Conservation (phyloP, 2,797 vertebrate genomes). For the Onychomys torridus region DNA sequence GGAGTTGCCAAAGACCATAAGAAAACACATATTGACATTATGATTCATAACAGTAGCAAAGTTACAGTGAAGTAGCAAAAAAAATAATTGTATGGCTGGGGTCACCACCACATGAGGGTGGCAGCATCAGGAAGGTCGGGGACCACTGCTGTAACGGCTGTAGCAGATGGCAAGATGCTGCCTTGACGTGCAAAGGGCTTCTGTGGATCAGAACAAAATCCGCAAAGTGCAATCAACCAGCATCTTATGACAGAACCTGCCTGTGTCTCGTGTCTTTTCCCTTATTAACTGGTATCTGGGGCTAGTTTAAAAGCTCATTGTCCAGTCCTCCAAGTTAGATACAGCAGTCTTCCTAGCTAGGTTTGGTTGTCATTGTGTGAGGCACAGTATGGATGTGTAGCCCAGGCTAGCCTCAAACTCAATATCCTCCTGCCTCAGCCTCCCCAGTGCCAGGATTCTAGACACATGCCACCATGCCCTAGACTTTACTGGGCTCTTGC, state of each 20-base stretch:
- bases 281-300: background rate
- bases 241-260: background rate
- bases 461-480: background rate
- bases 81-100: background rate
- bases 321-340: background rate
- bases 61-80: background rate
- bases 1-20: background rate
- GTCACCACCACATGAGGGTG: background rate
- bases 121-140: background rate
- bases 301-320: background rate
- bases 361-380: background rate
- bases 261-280: background rate
- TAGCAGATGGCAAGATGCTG: background rate
- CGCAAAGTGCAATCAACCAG: background rate
- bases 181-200: background rate
- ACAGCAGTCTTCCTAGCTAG: background rate
- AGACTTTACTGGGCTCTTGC: background rate
- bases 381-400: background rate
- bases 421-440: background rate
- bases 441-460: background rate
- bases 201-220: background rate
- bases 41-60: background rate
- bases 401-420: background rate
- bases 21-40: background rate
- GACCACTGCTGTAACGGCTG: too few species aligned